Evolutionary conservation across 1,140 invertebrate genomes (phyloP), one percentile per base, ranked within the genome.

Genomic region (Zaprionus gabonicus): DNA sequence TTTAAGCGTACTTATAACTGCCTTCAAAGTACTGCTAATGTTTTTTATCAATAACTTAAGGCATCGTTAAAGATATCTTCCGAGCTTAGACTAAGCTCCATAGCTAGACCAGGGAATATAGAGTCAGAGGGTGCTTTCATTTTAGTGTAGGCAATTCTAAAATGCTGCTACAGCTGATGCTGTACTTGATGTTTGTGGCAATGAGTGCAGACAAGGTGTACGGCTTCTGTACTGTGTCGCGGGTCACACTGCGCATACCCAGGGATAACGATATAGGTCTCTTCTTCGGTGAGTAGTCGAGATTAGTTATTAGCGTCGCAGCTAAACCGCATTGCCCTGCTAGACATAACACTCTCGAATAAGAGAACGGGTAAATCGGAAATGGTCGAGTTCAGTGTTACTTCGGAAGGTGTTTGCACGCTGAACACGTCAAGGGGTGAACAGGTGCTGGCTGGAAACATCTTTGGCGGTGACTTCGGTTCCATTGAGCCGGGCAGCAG

Each of bases 381-480:
- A 59, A 58, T 73, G 7, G n/a, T 92, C 7, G 68, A 79, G 9
- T 79, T 92, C 34, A 34, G 57, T 0, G 59, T 92, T 5, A 46
- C 31, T 38, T 75, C 91, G 6, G 75, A 85, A 44, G 91, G 79
- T 1, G 36, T 53, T 20, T 92, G 91, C 56, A 76, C 73, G 0
- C 36, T 92, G 6, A 92, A 92, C 46, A 67, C 79, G 15, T 78
- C 82, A 0, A 53, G 51, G 0, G 79, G 81, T 1, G 72, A 90
- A 3, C 60, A 68, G 25, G 44, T 90, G 1, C 7, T 62, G 27
- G 79, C 73, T 17, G 71, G 81, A 3, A 68, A 65, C 1, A 75
- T 92, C 10, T 81, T 71, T 55, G 91, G 91, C 0, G 90, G 90
- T 1, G 73, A 91, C 23, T 91, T 91, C n/a, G 86, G 81, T 3